These are phyloP conservation scores for Gallinago nigripennis DNA, from an alignment of 2,797 vertebrate genomes.

Conservation along the genomic window DNA sequence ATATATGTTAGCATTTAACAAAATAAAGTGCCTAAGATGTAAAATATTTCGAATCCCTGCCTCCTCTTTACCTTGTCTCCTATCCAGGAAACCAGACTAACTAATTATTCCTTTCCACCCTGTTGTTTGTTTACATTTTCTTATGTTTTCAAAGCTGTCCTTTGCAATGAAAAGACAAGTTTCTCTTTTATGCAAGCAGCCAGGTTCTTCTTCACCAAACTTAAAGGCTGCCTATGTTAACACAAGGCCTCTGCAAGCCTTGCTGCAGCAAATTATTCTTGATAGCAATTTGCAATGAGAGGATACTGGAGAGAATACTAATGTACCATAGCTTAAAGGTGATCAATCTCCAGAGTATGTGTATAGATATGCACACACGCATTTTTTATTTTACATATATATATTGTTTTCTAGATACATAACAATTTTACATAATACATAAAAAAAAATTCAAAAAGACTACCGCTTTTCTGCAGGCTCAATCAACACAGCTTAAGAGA, in stretches of 20 bases:
- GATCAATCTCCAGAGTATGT: neutral
- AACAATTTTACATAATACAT: neutral
- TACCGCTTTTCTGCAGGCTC: neutral
- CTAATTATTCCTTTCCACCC: neutral
- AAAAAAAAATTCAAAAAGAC: neutral
- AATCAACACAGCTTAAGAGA: neutral
- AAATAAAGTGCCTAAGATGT: neutral
- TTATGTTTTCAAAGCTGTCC: neutral
- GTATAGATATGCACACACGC: neutral
- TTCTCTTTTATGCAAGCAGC: neutral
- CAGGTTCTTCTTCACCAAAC: neutral
- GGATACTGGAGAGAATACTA: neutral
- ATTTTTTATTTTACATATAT: neutral
- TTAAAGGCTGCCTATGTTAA: neutral
- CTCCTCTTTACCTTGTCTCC: neutral
- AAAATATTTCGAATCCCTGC: neutral
- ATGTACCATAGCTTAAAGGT: neutral
- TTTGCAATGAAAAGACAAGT: conserved; percentile 9
- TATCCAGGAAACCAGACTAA: neutral
- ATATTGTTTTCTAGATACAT: neutral
- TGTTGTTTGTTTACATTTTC: neutral
- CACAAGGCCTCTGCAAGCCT: neutral
- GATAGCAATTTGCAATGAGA: neutral
- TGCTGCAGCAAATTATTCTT: neutral
- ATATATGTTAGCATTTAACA: neutral